Conservation (phyloP, 2,888 invertebrate genomes). For the Cephus pulcher region DNA sequence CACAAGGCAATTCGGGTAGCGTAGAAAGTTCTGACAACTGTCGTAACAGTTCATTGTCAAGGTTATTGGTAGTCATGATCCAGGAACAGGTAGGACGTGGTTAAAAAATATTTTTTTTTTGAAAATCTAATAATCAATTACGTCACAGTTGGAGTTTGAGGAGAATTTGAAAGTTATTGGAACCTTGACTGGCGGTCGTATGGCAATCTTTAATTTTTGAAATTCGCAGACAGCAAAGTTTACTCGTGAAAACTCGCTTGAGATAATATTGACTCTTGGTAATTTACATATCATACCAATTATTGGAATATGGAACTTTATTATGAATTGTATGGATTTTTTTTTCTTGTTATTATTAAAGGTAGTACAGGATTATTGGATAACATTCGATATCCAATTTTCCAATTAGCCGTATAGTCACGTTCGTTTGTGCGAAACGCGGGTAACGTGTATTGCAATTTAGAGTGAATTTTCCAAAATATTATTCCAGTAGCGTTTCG, state of each 20-base stretch:
- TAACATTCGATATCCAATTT: not conserved
- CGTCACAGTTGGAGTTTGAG: no score
- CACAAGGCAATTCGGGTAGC: not conserved
- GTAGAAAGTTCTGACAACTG: slow-evolving; percentile 2
- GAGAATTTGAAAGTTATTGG: no score
- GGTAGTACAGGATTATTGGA: not conserved
- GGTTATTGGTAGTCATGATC: not conserved
- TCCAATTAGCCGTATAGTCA: not conserved
- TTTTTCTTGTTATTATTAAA: not conserved
- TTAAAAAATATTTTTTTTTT: not conserved
- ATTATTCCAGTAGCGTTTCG: not conserved
- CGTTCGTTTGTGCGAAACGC: not conserved
- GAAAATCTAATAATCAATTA: not conserved
- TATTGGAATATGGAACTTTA: not conserved
- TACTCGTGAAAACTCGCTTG: not conserved
- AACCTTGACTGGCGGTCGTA: no score
- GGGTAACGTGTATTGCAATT: not conserved
- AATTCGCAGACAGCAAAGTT: not conserved
- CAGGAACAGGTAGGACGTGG: not conserved
- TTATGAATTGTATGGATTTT: not conserved
- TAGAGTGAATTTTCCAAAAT: not conserved
- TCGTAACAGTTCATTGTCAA: slow-evolving; percentile 13
- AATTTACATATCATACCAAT: not conserved
- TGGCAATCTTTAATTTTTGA: not conserved
- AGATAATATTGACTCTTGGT: not conserved